phyloP scores from a whole-genome alignment of 2,888 invertebrate species.

The Meteorus colon region DNA sequence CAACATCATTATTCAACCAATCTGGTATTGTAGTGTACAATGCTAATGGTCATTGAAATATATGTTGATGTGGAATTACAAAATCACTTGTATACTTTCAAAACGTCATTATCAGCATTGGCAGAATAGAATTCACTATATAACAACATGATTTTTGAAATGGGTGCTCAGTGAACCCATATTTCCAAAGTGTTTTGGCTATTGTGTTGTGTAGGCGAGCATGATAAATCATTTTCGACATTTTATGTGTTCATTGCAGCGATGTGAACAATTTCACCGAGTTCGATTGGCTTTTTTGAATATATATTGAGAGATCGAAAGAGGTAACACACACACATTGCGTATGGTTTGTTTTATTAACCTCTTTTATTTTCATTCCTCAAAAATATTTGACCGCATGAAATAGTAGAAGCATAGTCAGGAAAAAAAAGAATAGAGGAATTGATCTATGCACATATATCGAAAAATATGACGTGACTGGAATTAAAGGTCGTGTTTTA shows the following conservation, averaged over 20 bases:
- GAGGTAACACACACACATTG: too few species aligned
- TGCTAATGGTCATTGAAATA: not conserved
- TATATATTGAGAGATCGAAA: too few species aligned
- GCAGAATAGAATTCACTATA: not conserved
- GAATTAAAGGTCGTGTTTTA: too few species aligned
- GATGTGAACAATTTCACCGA: not conserved
- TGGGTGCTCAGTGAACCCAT: not conserved
- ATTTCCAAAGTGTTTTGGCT: not conserved
- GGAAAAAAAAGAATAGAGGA: too few species aligned
- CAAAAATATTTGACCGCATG: too few species aligned
- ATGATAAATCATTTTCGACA: slow-evolving; percentile 10
- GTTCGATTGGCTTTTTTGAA: not conserved
- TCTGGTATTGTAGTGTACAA: not conserved
- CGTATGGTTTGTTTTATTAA: too few species aligned
- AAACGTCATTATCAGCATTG: slow-evolving; percentile 1
- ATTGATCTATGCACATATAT: too few species aligned
- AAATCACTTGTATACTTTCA: slow-evolving; percentile 3
- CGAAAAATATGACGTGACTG: too few species aligned
- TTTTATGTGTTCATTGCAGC: not conserved
- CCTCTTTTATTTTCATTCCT: too few species aligned
- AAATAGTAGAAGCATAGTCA: too few species aligned
- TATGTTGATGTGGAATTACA: not conserved
- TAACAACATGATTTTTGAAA: not conserved
- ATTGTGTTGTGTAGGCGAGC: not conserved
- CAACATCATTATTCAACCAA: slow-evolving; percentile 7